Base-by-base conservation (phyloP, 2,113 vertebrate genomes). In the Corvus moneduloides region DNA sequence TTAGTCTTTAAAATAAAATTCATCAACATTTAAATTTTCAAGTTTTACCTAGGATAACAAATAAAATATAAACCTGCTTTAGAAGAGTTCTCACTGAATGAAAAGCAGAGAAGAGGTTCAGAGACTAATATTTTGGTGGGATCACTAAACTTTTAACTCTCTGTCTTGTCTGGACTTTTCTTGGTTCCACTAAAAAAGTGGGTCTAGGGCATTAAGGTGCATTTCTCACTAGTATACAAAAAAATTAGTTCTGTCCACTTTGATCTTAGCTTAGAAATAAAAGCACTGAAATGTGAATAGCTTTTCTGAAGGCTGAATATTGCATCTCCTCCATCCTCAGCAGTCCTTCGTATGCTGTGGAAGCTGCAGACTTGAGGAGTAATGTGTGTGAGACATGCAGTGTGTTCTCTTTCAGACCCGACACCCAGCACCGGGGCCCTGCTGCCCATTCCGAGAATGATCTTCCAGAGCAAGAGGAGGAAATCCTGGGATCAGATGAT, bases 401-500 rank as follows among this genome's bases (percentile, higher is more conserved):
- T 92, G 13, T 97, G 21, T 55, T 92, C 72, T 95, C 89, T 97
- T 92, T 35, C 97, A 99, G 99, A 97, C 98, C 98, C 39, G 99
- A 99, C 97, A 98, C 98, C 94, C 98, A 98, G 96, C 98, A 98
- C 49, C 98, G 99, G 84, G 98, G 98, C 48, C 97, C 98, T 49
- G 97, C 98, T 84, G 98, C 98, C 77, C 98, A 98, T 39, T 95
- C 98, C 1, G 98, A 99, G 93, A 99, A 98, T 71, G 98, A 99
- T 5, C 96, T 98, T 28, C 99, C 99, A 11, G 99, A 99, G 87
- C 99, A 99, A 89, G 99, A 99, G 72, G 99, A 99, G 71, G 99
- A 99, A 97, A 99, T 99, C 94, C 97, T 99, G 95, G 99, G 99
- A 35, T 99, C 99, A 30, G 99, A 99, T 77, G 99, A 99, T 5